Evolutionary conservation across 1,140 invertebrate species (phyloP).

Genomic region (Hetaerina americana): DNA sequence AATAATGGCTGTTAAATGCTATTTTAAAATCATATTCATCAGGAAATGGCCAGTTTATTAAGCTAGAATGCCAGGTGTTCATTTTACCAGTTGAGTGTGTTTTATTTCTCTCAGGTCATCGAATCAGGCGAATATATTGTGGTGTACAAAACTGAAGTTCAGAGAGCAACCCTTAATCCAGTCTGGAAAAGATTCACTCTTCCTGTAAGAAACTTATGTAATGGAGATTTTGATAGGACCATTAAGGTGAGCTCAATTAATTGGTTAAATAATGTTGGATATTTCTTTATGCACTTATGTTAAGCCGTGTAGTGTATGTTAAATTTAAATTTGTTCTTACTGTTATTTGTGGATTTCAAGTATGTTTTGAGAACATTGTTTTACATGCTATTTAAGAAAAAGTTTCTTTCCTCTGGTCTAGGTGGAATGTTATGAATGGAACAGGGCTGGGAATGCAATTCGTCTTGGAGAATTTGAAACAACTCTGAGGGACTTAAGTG

Average conservation of each 20-base stretch:
- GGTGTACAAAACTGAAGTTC: constrained; percentile 31
- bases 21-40: no score
- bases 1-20: no score
- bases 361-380: not conserved
- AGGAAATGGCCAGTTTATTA: no score
- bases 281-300: no score
- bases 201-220: constrained; percentile 38
- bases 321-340: not conserved
- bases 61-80: no score
- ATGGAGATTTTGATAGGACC: constrained; percentile 42
- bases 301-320: no score
- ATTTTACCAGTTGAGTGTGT: constrained; percentile 23
- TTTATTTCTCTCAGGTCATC: constrained; percentile 24
- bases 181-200: constrained; percentile 41
- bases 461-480: constrained; percentile 20
- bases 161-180: constrained; percentile 34
- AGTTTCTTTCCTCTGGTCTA: not conserved
- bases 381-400: not conserved
- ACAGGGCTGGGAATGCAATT: constrained; percentile 19
- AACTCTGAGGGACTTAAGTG: constrained; percentile 17
- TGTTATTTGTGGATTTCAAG: not conserved
- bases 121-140: constrained; percentile 31
- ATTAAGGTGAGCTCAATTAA: constrained; percentile 10
- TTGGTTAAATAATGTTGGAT: not conserved
- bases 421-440: constrained; percentile 25